These are phyloP conservation scores for Megaceryle alcyon DNA, from an alignment of 2,797 vertebrate species.

Conservation along the genomic window DNA sequence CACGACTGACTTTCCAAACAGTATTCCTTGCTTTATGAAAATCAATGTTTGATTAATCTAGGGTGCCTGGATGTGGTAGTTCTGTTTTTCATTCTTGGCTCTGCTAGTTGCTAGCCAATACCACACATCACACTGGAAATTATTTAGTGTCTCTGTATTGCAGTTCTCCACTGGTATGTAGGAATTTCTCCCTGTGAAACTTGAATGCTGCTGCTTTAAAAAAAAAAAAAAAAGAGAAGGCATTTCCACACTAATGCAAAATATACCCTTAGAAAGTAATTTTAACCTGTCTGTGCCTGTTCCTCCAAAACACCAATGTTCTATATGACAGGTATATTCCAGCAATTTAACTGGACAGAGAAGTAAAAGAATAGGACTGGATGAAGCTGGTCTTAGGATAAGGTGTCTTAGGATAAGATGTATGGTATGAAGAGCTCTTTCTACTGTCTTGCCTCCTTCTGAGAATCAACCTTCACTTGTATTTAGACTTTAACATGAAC, in stretches of 20 bases:
- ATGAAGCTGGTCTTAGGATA: neutral
- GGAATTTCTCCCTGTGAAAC: neutral
- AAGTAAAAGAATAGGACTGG: neutral
- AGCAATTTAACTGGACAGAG: neutral
- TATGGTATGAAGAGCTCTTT: neutral
- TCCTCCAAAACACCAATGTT: neutral
- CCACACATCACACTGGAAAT: neutral
- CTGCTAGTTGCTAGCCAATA: neutral
- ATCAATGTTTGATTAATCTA: neutral
- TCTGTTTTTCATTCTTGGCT: neutral
- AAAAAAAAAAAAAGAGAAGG: neutral
- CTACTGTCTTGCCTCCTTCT: neutral
- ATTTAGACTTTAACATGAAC: neutral
- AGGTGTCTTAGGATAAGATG: neutral
- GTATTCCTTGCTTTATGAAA: neutral
- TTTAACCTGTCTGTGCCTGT: neutral
- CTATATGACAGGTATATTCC: neutral
- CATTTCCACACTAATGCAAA: neutral
- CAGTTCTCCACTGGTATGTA: neutral
- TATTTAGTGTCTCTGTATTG: neutral
- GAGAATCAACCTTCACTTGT: neutral
- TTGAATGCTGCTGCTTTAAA: neutral
- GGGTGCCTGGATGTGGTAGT: neutral
- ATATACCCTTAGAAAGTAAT: neutral
- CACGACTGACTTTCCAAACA: neutral